Evolutionary conservation across 64 coral and sea anemone species (phyloP).

Genomic region (Dendrophyllia cribrosa): DNA sequence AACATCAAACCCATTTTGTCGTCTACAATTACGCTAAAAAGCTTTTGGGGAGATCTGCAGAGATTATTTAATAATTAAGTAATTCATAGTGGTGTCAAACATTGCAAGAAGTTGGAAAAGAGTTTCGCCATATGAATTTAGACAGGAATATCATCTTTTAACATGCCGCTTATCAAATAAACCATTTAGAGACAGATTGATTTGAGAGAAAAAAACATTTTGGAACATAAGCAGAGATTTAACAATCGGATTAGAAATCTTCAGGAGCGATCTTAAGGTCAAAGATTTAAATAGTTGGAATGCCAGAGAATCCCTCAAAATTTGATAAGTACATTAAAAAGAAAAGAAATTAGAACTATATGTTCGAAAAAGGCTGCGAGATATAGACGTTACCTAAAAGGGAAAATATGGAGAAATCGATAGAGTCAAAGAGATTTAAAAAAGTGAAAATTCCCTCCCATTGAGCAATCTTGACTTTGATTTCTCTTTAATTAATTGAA

Average conservation of each 20-base stretch:
- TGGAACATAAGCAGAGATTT: constrained; percentile 1
- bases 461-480: neutral
- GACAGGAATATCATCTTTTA: too few species aligned
- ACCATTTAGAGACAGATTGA: neutral
- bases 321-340: neutral
- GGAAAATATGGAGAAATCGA: neutral
- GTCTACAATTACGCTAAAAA: too few species aligned
- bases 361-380: neutral
- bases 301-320: neutral
- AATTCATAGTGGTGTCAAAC: too few species aligned
- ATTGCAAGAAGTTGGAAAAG: too few species aligned
- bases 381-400: neutral
- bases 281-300: constrained; percentile 28
- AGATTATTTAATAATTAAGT: too few species aligned
- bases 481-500: too few species aligned
- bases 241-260: neutral
- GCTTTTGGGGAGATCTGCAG: too few species aligned
- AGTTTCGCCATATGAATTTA: too few species aligned
- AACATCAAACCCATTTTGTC: too few species aligned
- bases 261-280: neutral
- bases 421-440: neutral
- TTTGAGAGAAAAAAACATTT: neutral
- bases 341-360: neutral
- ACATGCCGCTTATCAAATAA: too few species aligned
- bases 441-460: neutral